A percentile compares a stretch with the other conserved stretches of the same genome.
Evolutionary conservation across 2,113 vertebrate species (phyloP).

Genomic region (Triplophysa dalaica): DNA sequence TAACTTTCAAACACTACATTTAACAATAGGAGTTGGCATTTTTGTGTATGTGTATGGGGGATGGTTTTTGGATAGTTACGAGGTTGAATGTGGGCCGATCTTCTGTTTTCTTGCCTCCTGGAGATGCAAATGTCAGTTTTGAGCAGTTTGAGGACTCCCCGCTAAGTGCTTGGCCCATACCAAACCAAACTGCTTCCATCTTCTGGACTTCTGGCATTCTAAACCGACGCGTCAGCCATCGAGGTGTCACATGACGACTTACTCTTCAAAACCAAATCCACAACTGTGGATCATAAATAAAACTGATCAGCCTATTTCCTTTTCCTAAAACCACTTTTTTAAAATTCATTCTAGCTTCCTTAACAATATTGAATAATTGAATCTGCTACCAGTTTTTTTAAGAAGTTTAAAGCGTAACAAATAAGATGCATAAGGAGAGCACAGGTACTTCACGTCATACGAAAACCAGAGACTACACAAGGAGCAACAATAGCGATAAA

Average conservation of each 20-base stretch:
- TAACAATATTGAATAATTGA: not conserved
- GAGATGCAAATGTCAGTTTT: constrained; percentile 81
- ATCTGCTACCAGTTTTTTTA: not conserved
- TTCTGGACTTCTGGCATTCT: constrained; percentile 79
- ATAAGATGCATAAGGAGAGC: constrained; percentile 64
- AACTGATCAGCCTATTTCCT: not conserved
- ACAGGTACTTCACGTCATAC: constrained; percentile 72
- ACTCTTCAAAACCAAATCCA: constrained; percentile 61
- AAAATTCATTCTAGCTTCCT: not conserved
- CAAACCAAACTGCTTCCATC: constrained; percentile 77
- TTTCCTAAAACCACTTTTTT: not conserved
- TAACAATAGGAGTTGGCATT: not conserved
- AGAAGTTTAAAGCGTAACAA: constrained; percentile 44
- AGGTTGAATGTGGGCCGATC: constrained; percentile 67
- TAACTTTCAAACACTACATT: constrained; percentile 68
- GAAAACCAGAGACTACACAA: constrained; percentile 61
- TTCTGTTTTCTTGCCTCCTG: constrained; percentile 76
- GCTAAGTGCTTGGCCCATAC: constrained; percentile 78
- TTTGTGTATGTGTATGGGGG: constrained; percentile 46
- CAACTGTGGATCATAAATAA: constrained; percentile 26
- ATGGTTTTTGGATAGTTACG: constrained; percentile 39
- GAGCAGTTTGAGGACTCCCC: constrained; percentile 81
- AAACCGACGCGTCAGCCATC: constrained; percentile 65
- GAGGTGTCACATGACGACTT: constrained; percentile 75
- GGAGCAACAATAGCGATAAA: constrained; percentile 72